A percentile compares a stretch with the other conserved stretches of the same genome.
These are phyloP conservation scores for Eidolon helvum DNA, from an alignment of 2,113 vertebrate genomes.

Conservation along the genomic window DNA sequence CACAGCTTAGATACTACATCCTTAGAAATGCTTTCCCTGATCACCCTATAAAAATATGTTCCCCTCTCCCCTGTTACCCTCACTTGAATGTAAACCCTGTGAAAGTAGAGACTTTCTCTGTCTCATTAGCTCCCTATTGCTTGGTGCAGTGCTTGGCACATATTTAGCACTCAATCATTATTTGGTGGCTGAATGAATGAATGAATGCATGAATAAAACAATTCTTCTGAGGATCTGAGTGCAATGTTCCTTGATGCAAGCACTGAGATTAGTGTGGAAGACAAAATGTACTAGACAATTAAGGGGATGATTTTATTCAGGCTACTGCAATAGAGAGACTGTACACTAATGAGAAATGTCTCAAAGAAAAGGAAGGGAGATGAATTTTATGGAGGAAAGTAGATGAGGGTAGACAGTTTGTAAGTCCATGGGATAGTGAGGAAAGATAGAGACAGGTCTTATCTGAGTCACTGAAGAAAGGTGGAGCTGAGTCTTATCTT, in stretches of 20 bases:
- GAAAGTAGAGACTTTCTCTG: background rate
- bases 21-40: background rate
- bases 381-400: background rate
- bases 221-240: background rate
- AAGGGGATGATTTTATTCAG: background rate
- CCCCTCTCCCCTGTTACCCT: background rate
- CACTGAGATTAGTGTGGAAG: background rate
- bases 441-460: background rate
- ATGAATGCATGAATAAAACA: background rate
- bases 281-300: background rate
- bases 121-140: background rate
- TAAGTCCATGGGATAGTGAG: background rate
- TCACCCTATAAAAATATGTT: background rate
- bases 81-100: background rate
- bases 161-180: background rate
- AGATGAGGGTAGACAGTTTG: background rate
- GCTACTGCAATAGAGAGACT: background rate
- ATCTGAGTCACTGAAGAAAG: background rate
- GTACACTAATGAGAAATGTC: background rate
- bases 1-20: background rate
- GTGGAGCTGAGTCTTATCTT: background rate
- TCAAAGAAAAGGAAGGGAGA: background rate
- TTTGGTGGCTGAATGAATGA: background rate
- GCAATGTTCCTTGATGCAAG: background rate
- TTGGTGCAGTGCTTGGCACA: background rate